phyloP scores from a whole-genome alignment of 2,888 invertebrate species.

The Ochlodes sylvanus region DNA sequence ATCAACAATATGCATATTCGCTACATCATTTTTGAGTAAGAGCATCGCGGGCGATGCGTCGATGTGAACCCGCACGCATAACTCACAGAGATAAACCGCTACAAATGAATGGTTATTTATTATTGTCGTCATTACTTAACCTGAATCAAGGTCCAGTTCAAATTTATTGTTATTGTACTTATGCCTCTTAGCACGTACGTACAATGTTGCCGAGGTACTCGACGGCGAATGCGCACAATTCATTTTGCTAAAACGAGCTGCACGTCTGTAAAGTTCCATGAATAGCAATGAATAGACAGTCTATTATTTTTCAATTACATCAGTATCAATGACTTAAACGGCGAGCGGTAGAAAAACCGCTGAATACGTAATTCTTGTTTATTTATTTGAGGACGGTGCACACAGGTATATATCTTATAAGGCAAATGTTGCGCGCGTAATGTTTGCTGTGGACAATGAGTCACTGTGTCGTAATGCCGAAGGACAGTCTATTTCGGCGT shows the following conservation, averaged over 20 bases:
- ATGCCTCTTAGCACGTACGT: conserved; percentile 29
- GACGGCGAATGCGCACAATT: conserved; percentile 11
- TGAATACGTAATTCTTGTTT: conserved; percentile 67
- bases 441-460: conserved; percentile 69
- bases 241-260: conserved; percentile 33
- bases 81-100: conserved; percentile 35
- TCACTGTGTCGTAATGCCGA: conserved; percentile 74
- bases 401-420: conserved; percentile 62
- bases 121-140: conserved; percentile 36
- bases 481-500: conserved; percentile 80
- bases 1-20: conserved; percentile 18
- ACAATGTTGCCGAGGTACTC: conserved; percentile 10
- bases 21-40: conserved; percentile 26
- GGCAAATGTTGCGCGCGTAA: conserved; percentile 63
- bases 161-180: conserved; percentile 35
- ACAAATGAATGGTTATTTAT: conserved; percentile 37
- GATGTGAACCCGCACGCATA: conserved; percentile 26
- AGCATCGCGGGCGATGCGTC: conserved; percentile 18
- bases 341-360: conserved; percentile 74
- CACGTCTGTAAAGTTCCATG: conserved; percentile 55
- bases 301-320: conserved; percentile 65
- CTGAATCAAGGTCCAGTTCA: conserved; percentile 33
- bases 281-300: conserved; percentile 61
- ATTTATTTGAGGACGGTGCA: conserved; percentile 68
- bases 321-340: conserved; percentile 57